These are phyloP conservation scores for Agriopis leucophaearia DNA, from an alignment of 2,888 invertebrate species.

Conservation along the genomic window DNA sequence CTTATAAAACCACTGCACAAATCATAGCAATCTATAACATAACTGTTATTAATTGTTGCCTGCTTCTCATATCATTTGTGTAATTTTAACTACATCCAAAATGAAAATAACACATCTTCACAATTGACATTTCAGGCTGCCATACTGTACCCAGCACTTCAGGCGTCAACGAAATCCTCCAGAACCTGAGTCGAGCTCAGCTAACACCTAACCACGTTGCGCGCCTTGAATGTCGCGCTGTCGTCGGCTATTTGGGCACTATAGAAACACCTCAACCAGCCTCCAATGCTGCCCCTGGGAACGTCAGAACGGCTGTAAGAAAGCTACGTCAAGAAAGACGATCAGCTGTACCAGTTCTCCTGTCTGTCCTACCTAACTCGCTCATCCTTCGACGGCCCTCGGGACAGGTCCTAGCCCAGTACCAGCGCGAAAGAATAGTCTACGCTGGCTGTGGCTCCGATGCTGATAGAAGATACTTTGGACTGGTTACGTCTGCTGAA, in stretches of 20 bases:
- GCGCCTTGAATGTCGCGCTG: slow-evolving; percentile 91
- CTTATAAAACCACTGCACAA: no score
- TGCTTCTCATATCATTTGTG: not conserved
- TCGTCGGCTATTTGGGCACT: slow-evolving; percentile 98
- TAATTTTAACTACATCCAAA: not conserved
- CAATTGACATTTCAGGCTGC: slow-evolving; percentile 64
- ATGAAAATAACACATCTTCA: not conserved
- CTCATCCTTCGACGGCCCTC: slow-evolving; percentile 92
- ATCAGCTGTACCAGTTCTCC: slow-evolving; percentile 93
- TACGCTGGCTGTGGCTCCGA: slow-evolving; percentile 97
- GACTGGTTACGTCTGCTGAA: slow-evolving; percentile 94
- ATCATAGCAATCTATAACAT: no score
- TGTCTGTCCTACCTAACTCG: slow-evolving; percentile 93
- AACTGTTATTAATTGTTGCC: no score
- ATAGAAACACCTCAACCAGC: slow-evolving; percentile 97
- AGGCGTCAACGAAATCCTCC: slow-evolving; percentile 77
- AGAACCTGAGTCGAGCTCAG: slow-evolving; percentile 74
- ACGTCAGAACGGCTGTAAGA: slow-evolving; percentile 95
- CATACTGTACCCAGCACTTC: slow-evolving; percentile 77
- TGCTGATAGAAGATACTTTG: slow-evolving; percentile 96
- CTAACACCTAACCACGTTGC: slow-evolving; percentile 74
- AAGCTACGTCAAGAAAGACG: slow-evolving; percentile 96
- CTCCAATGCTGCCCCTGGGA: slow-evolving; percentile 90
- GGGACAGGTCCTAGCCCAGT: slow-evolving; percentile 93
- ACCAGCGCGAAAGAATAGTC: slow-evolving; percentile 94